Percentiles rank a stretch among this genome's conserved stretches.
Conservation (phyloP, 2,113 vertebrate genomes). For the Pseudonaja textilis region DNA sequence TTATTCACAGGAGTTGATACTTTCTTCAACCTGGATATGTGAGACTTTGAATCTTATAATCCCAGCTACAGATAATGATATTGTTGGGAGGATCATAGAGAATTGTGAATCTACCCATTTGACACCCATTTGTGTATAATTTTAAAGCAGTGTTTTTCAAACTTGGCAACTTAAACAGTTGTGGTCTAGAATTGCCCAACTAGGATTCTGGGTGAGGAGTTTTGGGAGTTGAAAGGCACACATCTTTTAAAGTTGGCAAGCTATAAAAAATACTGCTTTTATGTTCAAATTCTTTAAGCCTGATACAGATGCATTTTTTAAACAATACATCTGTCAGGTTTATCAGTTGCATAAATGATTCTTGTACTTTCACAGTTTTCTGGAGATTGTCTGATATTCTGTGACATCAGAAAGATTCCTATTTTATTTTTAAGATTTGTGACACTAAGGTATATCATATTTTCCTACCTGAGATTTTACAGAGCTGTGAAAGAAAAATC, state of each 20-base stretch:
- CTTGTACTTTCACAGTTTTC: not conserved
- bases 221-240: not conserved
- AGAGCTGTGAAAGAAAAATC: not conserved
- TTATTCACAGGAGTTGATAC: not conserved
- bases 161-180: not conserved
- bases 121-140: not conserved
- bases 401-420: not conserved
- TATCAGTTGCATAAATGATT: not conserved
- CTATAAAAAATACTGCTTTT: not conserved
- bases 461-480: not conserved
- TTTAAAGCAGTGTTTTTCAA: not conserved
- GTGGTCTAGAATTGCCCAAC: not conserved
- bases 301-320: not conserved
- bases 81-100: not conserved
- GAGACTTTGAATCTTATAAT: not conserved
- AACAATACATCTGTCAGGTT: not conserved
- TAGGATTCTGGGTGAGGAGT: not conserved
- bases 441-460: not conserved
- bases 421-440: not conserved
- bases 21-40: not conserved
- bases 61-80: not conserved
- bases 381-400: not conserved
- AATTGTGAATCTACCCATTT: not conserved
- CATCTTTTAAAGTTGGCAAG: not conserved
- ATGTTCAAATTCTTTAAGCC: not conserved